Base-by-base conservation (phyloP, 2,888 invertebrate genomes). In the Pachydiplax longipennis region DNA sequence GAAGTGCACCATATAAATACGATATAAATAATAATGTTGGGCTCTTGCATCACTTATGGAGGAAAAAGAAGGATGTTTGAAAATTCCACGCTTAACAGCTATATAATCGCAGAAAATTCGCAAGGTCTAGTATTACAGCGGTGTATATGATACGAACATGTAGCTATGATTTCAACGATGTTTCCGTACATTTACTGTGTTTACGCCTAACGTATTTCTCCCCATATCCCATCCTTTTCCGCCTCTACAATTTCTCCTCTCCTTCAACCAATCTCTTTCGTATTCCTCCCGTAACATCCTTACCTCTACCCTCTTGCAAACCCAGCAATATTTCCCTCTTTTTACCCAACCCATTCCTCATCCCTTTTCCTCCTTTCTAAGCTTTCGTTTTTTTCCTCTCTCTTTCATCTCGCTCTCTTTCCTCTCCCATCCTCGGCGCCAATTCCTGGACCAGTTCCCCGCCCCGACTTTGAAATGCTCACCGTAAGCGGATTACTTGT, bases 401-500 rank as follows among this genome's bases (percentile, higher is more conserved):
- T 83, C 25, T 13, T 35, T 12, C 53, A 25, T 31, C 83, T 6
- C 44, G 12, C 81, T 22, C 53, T n/a, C 25, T 31, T 25, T 53
- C 53, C 58, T 25, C 58, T 35, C 53, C 15, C 58, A 22, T 12
- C 31, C 25, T 82, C 87, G 37, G 37, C 87, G 22, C 83, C 83
- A 37, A 81, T 44, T 37, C 37, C 37, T 37, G 35, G 61, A 35
- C 61, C 87, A 37, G 61, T 61, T 37, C 61, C 37, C 61, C 53
- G 37, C 87, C 87, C 58, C 37, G 61, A 61, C 87, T 65, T 87
- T 31, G 61, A 87, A 87, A 87, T 87, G 87, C 87, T 61, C 40
- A n/a, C 87, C 87, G 61, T 87, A 87, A 87, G 87, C 87, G 87
- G 87, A 87, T 87, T 87, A 87, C 87, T 87, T 87, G 87, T 87